Evolutionary conservation across 2,888 invertebrate species (phyloP).

Genomic region (Thymelicus lineola): DNA sequence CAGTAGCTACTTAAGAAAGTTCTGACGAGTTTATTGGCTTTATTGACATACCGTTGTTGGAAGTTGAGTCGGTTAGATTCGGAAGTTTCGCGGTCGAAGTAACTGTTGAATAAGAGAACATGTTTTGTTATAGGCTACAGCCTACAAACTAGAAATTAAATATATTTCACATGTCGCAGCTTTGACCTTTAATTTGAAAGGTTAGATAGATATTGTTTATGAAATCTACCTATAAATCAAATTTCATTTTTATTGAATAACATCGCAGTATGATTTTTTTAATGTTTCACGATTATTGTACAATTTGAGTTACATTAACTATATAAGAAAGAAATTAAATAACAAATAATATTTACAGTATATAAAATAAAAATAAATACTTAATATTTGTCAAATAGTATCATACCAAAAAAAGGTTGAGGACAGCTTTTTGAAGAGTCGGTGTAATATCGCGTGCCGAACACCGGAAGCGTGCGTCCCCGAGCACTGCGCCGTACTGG

Average conservation of each 20-base stretch:
- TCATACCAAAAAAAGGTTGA: conserved; percentile 45
- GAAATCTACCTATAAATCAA: too few relatives aligned
- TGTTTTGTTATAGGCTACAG: neutral
- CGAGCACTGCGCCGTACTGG: conserved; percentile 41
- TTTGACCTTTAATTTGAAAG: neutral
- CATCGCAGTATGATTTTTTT: neutral
- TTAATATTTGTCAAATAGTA: too few relatives aligned
- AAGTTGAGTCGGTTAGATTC: conserved; percentile 51
- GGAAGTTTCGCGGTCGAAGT: conserved; percentile 41
- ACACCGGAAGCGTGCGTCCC: conserved; percentile 65
- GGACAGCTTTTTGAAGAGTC: conserved; percentile 47
- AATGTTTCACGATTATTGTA: too few relatives aligned
- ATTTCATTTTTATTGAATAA: too few relatives aligned
- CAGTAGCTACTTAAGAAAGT: conserved; percentile 75
- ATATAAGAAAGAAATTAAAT: too few relatives aligned
- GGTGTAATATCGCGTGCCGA: conserved; percentile 61
- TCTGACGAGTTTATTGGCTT: conserved; percentile 73
- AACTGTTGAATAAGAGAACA: conserved; percentile 42
- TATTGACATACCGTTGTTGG: conserved; percentile 71
- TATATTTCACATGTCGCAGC: neutral
- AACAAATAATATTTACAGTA: too few relatives aligned
- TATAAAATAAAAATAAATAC: too few relatives aligned
- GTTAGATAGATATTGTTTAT: too few relatives aligned
- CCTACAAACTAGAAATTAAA: neutral
- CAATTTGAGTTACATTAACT: too few relatives aligned